These are phyloP conservation scores for Acrocephalus arundinaceus DNA, from an alignment of 2,113 vertebrate genomes.

Conservation along the genomic window DNA sequence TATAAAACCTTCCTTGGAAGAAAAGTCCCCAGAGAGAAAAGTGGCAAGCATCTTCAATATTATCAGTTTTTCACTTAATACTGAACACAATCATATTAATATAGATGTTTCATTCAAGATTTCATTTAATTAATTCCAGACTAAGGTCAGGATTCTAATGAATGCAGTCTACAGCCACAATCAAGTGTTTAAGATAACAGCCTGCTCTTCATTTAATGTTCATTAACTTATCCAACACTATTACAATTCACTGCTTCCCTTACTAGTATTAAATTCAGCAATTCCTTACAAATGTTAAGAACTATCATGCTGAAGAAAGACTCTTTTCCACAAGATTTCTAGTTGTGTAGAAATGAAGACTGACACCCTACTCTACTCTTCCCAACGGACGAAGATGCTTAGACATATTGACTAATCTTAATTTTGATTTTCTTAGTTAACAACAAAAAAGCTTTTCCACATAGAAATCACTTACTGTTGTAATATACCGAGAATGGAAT, in stretches of 20 bases:
- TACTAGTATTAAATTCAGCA: neutral
- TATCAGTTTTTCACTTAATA: constrained; percentile 24
- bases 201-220: neutral
- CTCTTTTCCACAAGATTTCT: neutral
- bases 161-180: neutral
- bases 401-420: neutral
- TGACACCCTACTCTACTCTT: neutral
- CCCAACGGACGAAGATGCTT: neutral
- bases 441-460: neutral
- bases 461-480: constrained; percentile 82
- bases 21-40: neutral
- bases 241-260: neutral
- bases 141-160: constrained; percentile 3
- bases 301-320: neutral
- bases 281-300: neutral
- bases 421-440: neutral
- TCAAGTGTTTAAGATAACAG: neutral
- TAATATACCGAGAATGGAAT: constrained; percentile 97
- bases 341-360: neutral
- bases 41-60: neutral
- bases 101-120: neutral
- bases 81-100: neutral
- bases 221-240: neutral
- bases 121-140: constrained; percentile 21
- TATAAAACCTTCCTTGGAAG: neutral